phyloP scores from a whole-genome alignment of 2,113 vertebrate genomes.

The Odontesthes bonariensis region DNA sequence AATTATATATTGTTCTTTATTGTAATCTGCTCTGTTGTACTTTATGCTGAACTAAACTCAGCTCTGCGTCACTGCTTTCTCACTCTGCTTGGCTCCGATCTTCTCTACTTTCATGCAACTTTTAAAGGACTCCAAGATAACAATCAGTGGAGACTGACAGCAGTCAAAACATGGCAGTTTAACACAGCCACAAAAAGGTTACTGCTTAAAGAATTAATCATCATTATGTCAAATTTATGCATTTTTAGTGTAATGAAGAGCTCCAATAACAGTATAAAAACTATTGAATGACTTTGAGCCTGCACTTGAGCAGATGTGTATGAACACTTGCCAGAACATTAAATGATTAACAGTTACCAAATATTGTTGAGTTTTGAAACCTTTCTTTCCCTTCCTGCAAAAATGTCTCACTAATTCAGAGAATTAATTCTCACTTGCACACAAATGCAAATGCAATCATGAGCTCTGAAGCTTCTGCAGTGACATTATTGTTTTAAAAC shows the following conservation, averaged over 20 bases:
- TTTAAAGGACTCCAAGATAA: constrained; percentile 27
- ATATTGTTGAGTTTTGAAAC: background rate
- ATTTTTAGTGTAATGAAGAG: background rate
- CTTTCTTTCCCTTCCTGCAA: constrained; percentile 5
- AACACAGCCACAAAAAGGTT: background rate
- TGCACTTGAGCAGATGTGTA: background rate
- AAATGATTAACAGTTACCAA: no score
- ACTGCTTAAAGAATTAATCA: background rate
- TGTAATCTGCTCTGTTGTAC: background rate
- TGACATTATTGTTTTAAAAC: background rate
- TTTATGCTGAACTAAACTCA: background rate
- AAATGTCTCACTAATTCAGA: constrained; percentile 23
- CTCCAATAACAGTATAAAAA: background rate
- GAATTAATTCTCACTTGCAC: constrained; percentile 4
- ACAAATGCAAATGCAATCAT: constrained; percentile 1
- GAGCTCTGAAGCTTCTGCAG: background rate
- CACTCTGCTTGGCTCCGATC: constrained; percentile 2
- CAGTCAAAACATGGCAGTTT: background rate
- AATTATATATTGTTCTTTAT: constrained; percentile 1
- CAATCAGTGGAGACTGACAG: background rate
- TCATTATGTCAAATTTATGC: background rate
- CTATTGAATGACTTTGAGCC: background rate
- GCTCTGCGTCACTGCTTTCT: constrained; percentile 1
- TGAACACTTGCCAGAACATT: no score
- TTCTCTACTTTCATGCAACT: background rate